Evolutionary conservation across 2,888 invertebrate genomes (phyloP).

Genomic region (Entomobrya multifasciata): DNA sequence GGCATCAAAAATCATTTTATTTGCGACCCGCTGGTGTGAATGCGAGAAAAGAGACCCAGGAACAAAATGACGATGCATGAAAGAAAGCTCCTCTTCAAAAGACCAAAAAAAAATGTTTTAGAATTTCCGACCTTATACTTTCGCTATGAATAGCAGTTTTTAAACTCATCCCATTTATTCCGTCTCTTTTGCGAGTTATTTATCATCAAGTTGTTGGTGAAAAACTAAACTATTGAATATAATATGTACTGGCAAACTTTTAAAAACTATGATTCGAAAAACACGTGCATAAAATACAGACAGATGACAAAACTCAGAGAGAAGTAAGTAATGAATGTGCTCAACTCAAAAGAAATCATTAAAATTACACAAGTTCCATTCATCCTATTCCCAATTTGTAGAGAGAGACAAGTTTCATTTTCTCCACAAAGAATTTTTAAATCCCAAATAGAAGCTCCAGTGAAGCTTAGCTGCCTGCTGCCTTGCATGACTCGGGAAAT

Average conservation of each 20-base stretch:
- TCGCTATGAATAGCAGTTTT: no score
- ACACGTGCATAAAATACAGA: neutral
- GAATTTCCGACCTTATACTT: neutral
- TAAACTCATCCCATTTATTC: no score
- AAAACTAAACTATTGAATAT: neutral
- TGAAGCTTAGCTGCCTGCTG: no score
- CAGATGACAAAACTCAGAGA: neutral
- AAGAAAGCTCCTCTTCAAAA: neutral
- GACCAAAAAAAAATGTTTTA: no score
- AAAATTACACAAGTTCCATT: neutral
- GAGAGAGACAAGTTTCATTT: no score
- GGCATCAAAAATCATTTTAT: neutral
- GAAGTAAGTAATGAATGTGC: neutral
- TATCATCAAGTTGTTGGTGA: slow-evolving; percentile 11
- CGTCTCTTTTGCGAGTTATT: neutral
- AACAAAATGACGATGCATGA: neutral
- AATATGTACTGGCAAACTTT: neutral
- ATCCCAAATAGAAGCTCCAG: no score
- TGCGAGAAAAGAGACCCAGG: no score
- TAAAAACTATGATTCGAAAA: neutral
- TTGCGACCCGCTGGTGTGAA: slow-evolving; percentile 14
- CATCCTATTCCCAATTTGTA: neutral
- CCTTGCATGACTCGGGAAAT: no score
- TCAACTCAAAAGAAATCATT: neutral
- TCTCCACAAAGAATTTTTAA: no score